Conservation (phyloP, 2,888 invertebrate species). For the Aplocera efformata region DNA sequence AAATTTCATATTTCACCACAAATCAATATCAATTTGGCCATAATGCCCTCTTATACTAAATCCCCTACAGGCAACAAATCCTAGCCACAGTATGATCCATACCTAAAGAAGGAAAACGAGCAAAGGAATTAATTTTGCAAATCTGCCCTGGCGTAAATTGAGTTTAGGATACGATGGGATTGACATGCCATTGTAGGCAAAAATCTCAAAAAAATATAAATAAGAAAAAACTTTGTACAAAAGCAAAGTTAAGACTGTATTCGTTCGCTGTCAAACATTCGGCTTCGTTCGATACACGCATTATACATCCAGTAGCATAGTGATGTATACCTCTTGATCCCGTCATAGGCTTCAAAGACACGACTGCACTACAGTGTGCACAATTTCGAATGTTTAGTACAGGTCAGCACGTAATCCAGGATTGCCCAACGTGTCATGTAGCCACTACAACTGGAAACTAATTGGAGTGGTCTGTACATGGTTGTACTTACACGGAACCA, state of each 20-base stretch:
- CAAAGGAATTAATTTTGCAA: no score
- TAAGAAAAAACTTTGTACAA: no score
- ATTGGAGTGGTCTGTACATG: slow-evolving; percentile 59
- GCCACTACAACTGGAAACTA: slow-evolving; percentile 58
- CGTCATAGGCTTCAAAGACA: slow-evolving; percentile 72
- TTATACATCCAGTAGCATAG: no score
- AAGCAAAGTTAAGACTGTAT: no score
- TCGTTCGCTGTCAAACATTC: no score
- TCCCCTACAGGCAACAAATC: slow-evolving; percentile 7
- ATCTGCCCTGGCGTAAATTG: no score
- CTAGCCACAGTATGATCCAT: background rate
- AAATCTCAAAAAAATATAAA: no score
- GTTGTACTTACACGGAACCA: slow-evolving; percentile 35
- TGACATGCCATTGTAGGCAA: no score
- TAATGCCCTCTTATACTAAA: slow-evolving; percentile 5
- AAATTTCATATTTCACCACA: no score
- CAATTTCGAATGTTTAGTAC: slow-evolving; percentile 61
- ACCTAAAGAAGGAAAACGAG: no score
- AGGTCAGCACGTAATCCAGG: slow-evolving; percentile 61
- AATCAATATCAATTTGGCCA: background rate
- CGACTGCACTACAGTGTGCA: slow-evolving; percentile 60
- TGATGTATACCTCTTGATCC: slow-evolving; percentile 60
- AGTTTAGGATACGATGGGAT: no score
- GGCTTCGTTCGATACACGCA: no score
- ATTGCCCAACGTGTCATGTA: slow-evolving; percentile 66